These are phyloP conservation scores for Tetrao urogallus DNA, from an alignment of 2,113 vertebrate species.

Conservation along the genomic window DNA sequence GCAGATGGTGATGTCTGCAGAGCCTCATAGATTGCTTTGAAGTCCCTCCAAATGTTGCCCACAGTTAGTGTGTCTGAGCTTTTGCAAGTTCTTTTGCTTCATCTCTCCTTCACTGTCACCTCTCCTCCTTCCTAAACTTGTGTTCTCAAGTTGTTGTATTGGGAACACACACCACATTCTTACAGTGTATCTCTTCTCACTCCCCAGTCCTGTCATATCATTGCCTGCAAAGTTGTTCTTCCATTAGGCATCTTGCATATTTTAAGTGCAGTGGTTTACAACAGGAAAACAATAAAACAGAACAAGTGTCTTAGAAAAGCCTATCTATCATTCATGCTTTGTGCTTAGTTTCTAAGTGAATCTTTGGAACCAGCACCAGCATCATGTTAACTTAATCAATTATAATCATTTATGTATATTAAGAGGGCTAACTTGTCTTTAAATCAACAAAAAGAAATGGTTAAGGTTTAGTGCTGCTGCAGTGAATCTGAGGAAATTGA, in stretches of 20 bases:
- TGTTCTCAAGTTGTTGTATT: background rate
- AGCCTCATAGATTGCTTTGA: constrained; percentile 47
- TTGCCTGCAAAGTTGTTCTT: constrained; percentile 5
- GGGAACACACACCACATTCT: background rate
- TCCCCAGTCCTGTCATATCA: background rate
- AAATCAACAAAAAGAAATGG: background rate
- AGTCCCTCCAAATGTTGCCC: background rate
- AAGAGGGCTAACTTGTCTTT: background rate
- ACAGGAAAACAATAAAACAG: constrained; percentile 20
- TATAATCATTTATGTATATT: constrained; percentile 5
- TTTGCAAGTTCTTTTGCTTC: background rate
- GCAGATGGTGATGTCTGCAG: constrained; percentile 40
- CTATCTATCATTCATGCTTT: background rate
- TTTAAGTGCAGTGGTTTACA: constrained; percentile 37
- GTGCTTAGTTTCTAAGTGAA: background rate
- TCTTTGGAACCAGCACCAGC: background rate
- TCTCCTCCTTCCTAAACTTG: background rate
- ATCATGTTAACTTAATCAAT: background rate
- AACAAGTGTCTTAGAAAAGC: background rate
- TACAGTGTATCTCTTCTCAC: background rate
- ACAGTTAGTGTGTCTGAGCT: background rate
- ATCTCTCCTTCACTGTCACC: background rate
- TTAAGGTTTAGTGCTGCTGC: constrained; percentile 1
- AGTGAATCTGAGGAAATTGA: background rate
- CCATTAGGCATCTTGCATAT: constrained; percentile 26